These are phyloP conservation scores for Aphrophora alni DNA, from an alignment of 2,888 invertebrate genomes.

Conservation along the genomic window DNA sequence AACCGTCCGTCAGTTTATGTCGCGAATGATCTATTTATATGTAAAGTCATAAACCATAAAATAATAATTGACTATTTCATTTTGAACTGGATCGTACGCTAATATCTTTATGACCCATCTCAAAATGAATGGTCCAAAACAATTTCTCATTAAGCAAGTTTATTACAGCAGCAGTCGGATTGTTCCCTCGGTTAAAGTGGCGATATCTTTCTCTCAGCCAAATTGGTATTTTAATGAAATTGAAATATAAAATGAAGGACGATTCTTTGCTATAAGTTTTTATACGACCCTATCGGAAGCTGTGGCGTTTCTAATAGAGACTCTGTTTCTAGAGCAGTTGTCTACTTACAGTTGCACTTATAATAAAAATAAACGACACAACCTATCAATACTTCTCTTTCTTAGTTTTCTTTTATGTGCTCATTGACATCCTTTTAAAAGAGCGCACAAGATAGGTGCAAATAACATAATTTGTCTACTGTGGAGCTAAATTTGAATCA, in stretches of 20 bases:
- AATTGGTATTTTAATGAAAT: background rate
- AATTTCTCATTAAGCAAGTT: background rate
- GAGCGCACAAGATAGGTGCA: background rate
- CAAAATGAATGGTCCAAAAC: background rate
- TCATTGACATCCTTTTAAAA: background rate
- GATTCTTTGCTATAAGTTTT: background rate
- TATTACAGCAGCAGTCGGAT: background rate
- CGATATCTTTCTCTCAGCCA: background rate
- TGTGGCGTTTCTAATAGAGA: background rate
- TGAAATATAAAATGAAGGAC: background rate
- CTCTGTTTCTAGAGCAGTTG: background rate
- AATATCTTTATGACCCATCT: background rate
- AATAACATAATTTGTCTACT: no score
- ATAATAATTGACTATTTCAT: background rate
- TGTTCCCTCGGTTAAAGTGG: background rate
- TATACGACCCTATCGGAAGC: background rate
- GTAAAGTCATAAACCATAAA: background rate
- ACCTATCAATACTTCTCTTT: background rate
- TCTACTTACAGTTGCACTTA: background rate
- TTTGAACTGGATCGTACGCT: background rate
- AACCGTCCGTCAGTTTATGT: no score
- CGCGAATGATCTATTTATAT: no score
- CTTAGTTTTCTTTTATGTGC: background rate
- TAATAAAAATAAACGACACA: background rate
- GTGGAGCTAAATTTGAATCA: no score